These are phyloP conservation scores for Choristoneura rosaceana DNA, from an alignment of 2,888 invertebrate species.

Conservation along the genomic window DNA sequence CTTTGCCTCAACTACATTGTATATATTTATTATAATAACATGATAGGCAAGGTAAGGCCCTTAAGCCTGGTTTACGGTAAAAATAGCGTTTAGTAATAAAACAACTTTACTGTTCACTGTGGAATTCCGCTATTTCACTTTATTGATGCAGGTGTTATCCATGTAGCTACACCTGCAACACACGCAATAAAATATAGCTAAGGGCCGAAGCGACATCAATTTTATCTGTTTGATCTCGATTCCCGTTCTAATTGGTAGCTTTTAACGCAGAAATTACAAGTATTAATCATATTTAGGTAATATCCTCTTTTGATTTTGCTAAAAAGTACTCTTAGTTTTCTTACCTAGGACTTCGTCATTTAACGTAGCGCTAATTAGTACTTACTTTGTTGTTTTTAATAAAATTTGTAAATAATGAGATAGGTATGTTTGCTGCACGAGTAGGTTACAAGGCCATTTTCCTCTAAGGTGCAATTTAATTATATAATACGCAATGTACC, in stretches of 20 bases:
- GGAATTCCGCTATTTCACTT: conserved; percentile 10
- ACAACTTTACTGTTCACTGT: background rate
- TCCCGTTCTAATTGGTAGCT: background rate
- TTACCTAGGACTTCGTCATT: background rate
- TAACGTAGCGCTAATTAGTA: too few relatives aligned
- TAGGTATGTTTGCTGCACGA: too few relatives aligned
- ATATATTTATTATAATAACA: background rate
- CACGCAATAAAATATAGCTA: background rate
- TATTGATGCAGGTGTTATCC: conserved; percentile 17
- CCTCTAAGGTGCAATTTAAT: too few relatives aligned
- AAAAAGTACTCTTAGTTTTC: background rate
- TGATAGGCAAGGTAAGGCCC: background rate
- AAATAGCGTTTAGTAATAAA: conserved; percentile 5
- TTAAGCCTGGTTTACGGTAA: background rate
- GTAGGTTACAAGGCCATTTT: too few relatives aligned
- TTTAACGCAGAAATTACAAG: too few relatives aligned
- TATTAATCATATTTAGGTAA: background rate
- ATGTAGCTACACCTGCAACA: background rate
- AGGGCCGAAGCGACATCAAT: background rate
- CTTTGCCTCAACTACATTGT: background rate
- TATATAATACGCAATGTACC: too few relatives aligned
- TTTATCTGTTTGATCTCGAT: background rate
- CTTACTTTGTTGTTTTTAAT: too few relatives aligned
- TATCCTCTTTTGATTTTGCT: background rate
- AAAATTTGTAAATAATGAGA: too few relatives aligned